These are phyloP conservation scores for Epinephelus malabaricus DNA, from an alignment of 2,797 vertebrate genomes.

Conservation along the genomic window DNA sequence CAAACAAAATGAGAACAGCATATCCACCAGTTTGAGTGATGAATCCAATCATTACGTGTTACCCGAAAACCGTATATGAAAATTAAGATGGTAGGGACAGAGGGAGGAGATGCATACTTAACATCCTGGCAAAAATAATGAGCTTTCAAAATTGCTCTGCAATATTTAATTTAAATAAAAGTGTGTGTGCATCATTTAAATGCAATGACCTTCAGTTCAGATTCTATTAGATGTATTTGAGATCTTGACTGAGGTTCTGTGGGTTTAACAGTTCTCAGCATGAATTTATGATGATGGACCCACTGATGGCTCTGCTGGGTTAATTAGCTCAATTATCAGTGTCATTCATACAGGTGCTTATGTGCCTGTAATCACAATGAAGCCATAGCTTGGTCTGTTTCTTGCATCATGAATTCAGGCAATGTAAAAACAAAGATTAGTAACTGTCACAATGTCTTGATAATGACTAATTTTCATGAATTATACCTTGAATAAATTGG, in stretches of 20 bases:
- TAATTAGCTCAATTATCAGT: slow-evolving; percentile 44
- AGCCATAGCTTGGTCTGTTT: neutral
- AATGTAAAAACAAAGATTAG: neutral
- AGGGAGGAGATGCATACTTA: neutral
- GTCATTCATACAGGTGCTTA: slow-evolving; percentile 26
- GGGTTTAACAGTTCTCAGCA: slow-evolving; percentile 8
- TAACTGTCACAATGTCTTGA: neutral
- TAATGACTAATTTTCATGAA: neutral
- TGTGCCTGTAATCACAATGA: neutral
- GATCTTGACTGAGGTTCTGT: neutral
- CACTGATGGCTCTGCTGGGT: slow-evolving; percentile 19
- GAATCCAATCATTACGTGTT: neutral
- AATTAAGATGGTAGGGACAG: neutral
- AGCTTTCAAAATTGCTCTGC: neutral
- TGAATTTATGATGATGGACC: slow-evolving; percentile 20
- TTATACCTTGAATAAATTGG: neutral
- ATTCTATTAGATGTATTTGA: neutral
- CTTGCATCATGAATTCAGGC: neutral
- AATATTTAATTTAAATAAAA: neutral
- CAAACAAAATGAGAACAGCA: neutral
- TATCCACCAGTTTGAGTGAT: neutral
- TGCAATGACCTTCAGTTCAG: neutral
- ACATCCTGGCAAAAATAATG: neutral
- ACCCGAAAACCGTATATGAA: neutral
- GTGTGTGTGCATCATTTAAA: neutral